Percentiles rank a stretch among this genome's conserved stretches.
These are phyloP conservation scores for Podocnemis expansa DNA, from an alignment of 2,113 vertebrate species.

Conservation along the genomic window DNA sequence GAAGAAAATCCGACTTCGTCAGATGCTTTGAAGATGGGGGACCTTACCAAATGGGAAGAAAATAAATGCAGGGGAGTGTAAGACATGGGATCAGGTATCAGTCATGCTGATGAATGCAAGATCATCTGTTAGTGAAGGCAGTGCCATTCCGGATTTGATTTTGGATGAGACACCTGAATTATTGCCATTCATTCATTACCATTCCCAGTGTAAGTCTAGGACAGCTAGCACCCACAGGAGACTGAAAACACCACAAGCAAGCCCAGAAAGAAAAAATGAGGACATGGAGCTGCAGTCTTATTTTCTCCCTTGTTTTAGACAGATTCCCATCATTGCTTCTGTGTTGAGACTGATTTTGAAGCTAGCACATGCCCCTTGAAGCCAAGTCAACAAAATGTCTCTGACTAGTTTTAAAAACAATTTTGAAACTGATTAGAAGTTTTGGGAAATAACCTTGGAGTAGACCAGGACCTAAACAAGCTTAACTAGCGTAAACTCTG, in stretches of 20 bases:
- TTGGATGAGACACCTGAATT: background rate
- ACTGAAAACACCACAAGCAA: background rate
- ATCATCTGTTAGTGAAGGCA: background rate
- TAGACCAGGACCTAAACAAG: background rate
- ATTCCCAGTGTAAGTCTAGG: background rate
- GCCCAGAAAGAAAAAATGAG: constrained; percentile 2
- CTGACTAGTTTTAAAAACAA: background rate
- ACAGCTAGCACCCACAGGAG: background rate
- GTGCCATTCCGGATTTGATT: background rate
- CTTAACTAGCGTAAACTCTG: background rate
- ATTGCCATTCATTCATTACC: background rate
- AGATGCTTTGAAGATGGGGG: no score
- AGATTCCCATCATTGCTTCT: background rate
- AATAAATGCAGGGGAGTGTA: no score
- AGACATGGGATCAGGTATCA: no score
- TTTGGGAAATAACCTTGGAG: background rate
- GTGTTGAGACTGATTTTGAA: background rate
- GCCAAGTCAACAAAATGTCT: background rate
- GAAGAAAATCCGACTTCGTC: no score
- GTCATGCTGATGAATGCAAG: background rate
- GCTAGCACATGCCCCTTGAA: background rate
- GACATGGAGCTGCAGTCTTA: background rate
- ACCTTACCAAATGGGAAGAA: no score
- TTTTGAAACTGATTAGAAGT: background rate
- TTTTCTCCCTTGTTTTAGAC: background rate